Evolutionary conservation across 2,797 vertebrate species (phyloP).

Genomic region (Smutsia temminckii): DNA sequence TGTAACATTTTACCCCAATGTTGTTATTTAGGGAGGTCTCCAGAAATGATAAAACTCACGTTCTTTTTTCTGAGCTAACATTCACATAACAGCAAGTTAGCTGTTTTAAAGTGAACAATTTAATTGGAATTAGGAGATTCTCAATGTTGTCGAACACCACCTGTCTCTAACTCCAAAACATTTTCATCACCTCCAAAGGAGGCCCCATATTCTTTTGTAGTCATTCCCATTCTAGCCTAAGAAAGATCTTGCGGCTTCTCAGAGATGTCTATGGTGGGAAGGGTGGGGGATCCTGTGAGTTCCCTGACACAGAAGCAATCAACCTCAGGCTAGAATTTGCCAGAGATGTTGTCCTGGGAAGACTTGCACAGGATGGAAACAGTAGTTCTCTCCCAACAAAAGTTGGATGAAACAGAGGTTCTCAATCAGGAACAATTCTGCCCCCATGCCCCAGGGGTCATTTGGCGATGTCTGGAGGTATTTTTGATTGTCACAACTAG

Average conservation of each 20-base stretch:
- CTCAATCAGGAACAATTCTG: not conserved
- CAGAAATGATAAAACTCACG: not conserved
- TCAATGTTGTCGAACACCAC: not conserved
- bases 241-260: not conserved
- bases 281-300: not conserved
- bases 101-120: not conserved
- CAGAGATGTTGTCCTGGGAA: not conserved
- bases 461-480: not conserved
- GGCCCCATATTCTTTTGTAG: no score
- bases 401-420: not conserved
- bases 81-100: not conserved
- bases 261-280: not conserved
- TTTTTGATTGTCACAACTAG: not conserved
- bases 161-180: not conserved
- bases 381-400: not conserved
- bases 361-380: not conserved
- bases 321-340: not conserved
- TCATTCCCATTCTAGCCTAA: not conserved
- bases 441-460: no score
- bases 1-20: not conserved
- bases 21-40: not conserved
- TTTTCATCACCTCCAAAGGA: not conserved
- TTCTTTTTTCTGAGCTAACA: not conserved
- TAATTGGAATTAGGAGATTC: not conserved
- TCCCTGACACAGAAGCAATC: not conserved